Base-by-base conservation (phyloP, 2,888 invertebrate genomes). In the Dryobota labecula region DNA sequence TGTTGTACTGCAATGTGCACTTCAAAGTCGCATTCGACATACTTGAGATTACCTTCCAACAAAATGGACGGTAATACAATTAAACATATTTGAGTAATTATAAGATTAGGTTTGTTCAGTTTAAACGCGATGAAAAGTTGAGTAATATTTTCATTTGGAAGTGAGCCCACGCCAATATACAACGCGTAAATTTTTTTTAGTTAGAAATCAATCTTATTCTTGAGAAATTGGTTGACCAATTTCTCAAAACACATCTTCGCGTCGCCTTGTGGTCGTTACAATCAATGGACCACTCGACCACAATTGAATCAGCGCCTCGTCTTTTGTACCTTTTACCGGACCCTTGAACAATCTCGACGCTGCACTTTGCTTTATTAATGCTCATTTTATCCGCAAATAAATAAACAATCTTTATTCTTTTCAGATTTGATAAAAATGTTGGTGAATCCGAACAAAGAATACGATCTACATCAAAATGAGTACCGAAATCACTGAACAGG, bases 211-310 rank as follows among this genome's bases (percentile, higher is more conserved):
- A 20, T 9, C 0, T 36, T 60, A 24, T 56, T 2, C 20, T 38
- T 45, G 7, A 2, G 1, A 8, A 36, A 33, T 33, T 33, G 18
- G 2, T 11, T 43, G n/a, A 60, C 47, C 78, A 56, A 80, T 71
- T 71, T 74, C 41, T 65, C 60, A 84, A 86, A 86, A 84, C 80
- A 85, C 77, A 82, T 87, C 84, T 85, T 71, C 68, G 67, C 66
- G 9, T 47, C 65, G 77, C 80, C 84, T 78, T 47, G 73, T 82
- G 33, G 76, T 87, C 76, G 89, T 88, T 89, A 91, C 94, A 95
- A 95, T 95, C 94, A 95, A 93, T 93, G 91, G 92, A 88, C 90
- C 90, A 89, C 90, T 93, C 88, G 80, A 87, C 81, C 75, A 81
- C 88, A 84, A 89, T 90, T 82, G 89, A 90, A 86, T 85, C 85